phyloP scores from a whole-genome alignment of 2,113 vertebrate species.

The Nycticryphes semicollaris region DNA sequence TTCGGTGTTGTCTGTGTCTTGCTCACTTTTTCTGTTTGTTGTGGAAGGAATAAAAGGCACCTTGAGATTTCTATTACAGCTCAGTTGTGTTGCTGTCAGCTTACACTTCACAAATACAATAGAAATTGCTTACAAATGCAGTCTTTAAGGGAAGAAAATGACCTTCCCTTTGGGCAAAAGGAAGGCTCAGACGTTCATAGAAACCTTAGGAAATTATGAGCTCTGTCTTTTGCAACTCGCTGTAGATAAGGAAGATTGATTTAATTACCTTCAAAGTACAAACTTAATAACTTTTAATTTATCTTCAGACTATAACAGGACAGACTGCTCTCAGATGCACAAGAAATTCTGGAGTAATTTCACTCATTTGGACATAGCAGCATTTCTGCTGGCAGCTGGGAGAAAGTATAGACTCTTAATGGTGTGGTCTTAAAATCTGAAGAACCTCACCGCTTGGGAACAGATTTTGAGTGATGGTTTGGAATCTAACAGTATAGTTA shows the following conservation, averaged over 20 bases:
- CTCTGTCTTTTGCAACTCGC: not conserved
- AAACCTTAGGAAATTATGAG: not conserved
- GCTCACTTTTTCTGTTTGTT: conserved; percentile 40
- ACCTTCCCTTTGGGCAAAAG: conserved; percentile 32
- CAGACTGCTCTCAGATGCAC: not conserved
- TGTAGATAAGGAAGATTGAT: not conserved
- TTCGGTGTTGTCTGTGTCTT: conserved; percentile 50
- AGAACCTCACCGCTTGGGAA: not conserved
- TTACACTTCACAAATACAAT: conserved; percentile 35
- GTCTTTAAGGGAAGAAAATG: conserved; percentile 29
- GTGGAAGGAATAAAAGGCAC: conserved; percentile 58
- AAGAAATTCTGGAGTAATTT: not conserved
- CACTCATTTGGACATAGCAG: not conserved
- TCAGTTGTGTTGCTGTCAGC: conserved; percentile 23
- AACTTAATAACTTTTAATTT: not conserved
- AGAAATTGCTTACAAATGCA: conserved; percentile 50
- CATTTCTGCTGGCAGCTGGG: not conserved
- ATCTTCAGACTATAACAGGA: not conserved
- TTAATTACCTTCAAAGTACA: not conserved
- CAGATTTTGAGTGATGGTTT: not conserved
- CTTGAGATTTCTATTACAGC: conserved; percentile 32
- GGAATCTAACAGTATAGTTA: not conserved
- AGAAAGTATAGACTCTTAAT: not conserved
- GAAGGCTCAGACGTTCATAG: not conserved
- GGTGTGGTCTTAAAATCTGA: not conserved